Conservation (phyloP, 2,113 vertebrate genomes). For the Percina caprodes region DNA sequence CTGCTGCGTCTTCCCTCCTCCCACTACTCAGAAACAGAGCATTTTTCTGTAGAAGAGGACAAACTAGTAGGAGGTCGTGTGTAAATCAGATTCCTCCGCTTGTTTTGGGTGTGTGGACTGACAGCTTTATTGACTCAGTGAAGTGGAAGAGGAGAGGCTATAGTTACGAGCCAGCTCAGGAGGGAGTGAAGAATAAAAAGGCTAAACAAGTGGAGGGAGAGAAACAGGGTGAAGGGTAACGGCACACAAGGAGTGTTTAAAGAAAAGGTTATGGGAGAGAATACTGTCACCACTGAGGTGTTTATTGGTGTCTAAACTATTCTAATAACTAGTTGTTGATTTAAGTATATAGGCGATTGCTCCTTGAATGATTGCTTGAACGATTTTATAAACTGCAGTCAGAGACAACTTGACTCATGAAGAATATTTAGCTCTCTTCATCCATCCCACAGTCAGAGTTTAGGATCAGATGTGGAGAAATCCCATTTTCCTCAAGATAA, state of each 20-base stretch:
- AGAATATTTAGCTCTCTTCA: background rate
- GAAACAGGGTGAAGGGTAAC: conserved; percentile 22
- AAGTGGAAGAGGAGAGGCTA: conserved; percentile 33
- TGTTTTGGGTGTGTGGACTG: conserved; percentile 30
- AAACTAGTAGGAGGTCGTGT: conserved; percentile 32
- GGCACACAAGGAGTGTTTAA: background rate
- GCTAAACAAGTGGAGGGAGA: conserved; percentile 26
- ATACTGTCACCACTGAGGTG: background rate
- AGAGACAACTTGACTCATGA: background rate
- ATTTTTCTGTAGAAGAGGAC: conserved; percentile 30
- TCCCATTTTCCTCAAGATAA: background rate
- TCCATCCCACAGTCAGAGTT: background rate
- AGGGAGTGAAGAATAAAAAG: conserved; percentile 51
- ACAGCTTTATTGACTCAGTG: conserved; percentile 47
- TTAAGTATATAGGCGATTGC: background rate
- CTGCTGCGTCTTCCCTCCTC: conserved; percentile 1
- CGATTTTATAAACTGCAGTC: background rate
- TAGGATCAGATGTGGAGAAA: background rate
- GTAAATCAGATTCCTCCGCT: conserved; percentile 55
- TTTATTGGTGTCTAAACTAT: conserved; percentile 25
- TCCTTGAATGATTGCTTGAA: too few relatives aligned
- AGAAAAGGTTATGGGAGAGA: conserved; percentile 5
- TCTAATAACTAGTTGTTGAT: conserved; percentile 1
- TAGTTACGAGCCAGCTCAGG: conserved; percentile 26
- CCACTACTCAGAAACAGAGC: conserved; percentile 33